Conservation (phyloP, 2,888 invertebrate species). For the Hirtodrosophila alboralis region DNA sequence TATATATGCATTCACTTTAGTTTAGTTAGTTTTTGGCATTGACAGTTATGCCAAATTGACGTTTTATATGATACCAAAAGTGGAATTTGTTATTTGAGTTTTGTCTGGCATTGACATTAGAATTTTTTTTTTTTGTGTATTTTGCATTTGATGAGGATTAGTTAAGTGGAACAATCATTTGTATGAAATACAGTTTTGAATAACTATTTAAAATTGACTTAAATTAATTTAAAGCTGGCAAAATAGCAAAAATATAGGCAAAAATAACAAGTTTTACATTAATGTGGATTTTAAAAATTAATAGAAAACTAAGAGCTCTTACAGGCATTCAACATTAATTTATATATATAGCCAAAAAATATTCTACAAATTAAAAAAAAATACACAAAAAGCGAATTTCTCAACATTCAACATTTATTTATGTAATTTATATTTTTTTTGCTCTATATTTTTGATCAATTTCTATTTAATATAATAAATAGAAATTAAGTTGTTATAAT, state of each 20-base stretch:
- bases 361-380: too few relatives aligned
- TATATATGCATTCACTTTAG: conserved; percentile 27
- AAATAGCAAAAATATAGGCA: neutral
- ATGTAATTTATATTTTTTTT: too few relatives aligned
- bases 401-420: too few relatives aligned
- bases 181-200: neutral
- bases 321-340: too few relatives aligned
- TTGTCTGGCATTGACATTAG: conserved; percentile 49
- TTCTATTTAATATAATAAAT: too few relatives aligned
- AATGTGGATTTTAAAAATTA: too few relatives aligned
- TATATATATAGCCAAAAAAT: too few relatives aligned
- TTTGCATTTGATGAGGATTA: conserved; percentile 31
- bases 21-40: conserved; percentile 43
- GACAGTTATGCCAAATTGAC: conserved; percentile 58
- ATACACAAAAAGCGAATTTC: too few relatives aligned
- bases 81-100: conserved; percentile 20
- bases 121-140: conserved; percentile 25
- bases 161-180: conserved; percentile 11
- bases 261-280: too few relatives aligned
- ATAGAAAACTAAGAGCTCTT: too few relatives aligned
- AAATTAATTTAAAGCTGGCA: neutral
- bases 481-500: too few relatives aligned
- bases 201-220: conserved; percentile 13
- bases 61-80: conserved; percentile 49
- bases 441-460: too few relatives aligned